These are phyloP conservation scores for Apocrypta bakeri DNA, from an alignment of 1,140 invertebrate genomes.

Conservation along the genomic window DNA sequence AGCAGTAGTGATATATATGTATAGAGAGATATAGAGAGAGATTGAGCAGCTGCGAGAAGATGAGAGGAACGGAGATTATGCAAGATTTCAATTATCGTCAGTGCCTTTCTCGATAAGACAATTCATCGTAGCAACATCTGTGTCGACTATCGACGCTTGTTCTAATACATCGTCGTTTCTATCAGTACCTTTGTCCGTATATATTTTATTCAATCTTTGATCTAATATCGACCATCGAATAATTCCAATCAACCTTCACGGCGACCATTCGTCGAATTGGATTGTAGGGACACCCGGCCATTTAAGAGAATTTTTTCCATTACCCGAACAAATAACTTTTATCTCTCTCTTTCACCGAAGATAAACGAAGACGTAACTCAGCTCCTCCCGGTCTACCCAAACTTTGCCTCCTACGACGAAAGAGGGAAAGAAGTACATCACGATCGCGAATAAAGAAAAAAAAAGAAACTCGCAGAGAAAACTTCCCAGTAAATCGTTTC, in stretches of 20 bases:
- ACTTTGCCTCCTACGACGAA: conserved; percentile 7
- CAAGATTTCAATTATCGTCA: conserved; percentile 38
- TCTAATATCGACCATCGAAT: no score
- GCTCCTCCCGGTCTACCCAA: background rate
- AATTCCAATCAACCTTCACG: no score
- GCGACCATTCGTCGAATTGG: no score
- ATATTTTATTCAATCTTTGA: no score
- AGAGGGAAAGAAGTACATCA: background rate
- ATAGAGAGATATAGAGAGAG: no score
- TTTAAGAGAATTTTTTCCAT: conserved; percentile 9
- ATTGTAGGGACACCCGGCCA: no score
- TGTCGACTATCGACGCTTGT: no score
- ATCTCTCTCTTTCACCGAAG: background rate
- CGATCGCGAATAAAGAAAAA: background rate
- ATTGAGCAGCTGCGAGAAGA: background rate
- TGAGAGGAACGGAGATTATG: background rate
- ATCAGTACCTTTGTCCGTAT: no score
- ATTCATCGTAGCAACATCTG: background rate
- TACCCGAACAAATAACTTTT: conserved; percentile 9
- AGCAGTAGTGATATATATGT: no score
- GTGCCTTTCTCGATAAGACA: background rate
- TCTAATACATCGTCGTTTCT: no score
- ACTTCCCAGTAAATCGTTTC: conserved; percentile 26
- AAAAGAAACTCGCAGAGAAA: background rate
- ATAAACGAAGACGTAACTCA: conserved; percentile 38